phyloP scores from a whole-genome alignment of 1,140 invertebrate genomes.

The Halyomorpha halys region DNA sequence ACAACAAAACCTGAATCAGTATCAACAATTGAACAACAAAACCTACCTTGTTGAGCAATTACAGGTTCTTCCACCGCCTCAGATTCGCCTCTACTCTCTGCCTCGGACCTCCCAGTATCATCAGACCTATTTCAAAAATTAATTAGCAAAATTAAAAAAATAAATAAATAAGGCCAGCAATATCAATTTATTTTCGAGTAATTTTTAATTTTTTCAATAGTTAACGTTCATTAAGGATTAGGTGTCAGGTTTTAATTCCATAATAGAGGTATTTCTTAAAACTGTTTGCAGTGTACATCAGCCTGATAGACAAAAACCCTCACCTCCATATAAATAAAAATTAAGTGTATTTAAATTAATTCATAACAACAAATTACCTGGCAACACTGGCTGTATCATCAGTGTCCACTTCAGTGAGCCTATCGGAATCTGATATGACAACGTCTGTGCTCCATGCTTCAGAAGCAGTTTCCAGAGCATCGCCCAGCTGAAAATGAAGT shows the following conservation, averaged over 20 bases:
- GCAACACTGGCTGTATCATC: constrained; percentile 68
- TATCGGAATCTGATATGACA: constrained; percentile 85
- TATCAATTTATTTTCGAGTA: no score
- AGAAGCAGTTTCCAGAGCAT: constrained; percentile 81
- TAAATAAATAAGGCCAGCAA: no score
- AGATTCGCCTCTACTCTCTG: constrained; percentile 41
- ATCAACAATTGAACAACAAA: neutral
- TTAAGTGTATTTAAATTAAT: neutral
- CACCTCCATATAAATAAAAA: no score
- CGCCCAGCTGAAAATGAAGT: constrained; percentile 38
- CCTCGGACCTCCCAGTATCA: constrained; percentile 55
- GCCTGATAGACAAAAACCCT: no score
- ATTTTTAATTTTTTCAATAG: no score
- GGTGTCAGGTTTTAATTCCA: no score
- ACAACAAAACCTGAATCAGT: no score
- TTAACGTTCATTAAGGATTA: no score
- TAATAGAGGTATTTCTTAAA: no score
- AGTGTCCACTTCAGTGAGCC: constrained; percentile 77
- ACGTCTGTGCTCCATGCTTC: constrained; percentile 98
- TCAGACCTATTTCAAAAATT: constrained; percentile 44
- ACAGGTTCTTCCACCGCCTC: constrained; percentile 39
- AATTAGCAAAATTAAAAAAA: no score
- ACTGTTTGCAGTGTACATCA: no score
- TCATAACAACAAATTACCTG: constrained; percentile 36
- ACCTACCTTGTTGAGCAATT: neutral